Percentiles rank a stretch among this genome's conserved stretches.
Conservation (phyloP, 2,113 vertebrate species). For the Eidolon helvum region DNA sequence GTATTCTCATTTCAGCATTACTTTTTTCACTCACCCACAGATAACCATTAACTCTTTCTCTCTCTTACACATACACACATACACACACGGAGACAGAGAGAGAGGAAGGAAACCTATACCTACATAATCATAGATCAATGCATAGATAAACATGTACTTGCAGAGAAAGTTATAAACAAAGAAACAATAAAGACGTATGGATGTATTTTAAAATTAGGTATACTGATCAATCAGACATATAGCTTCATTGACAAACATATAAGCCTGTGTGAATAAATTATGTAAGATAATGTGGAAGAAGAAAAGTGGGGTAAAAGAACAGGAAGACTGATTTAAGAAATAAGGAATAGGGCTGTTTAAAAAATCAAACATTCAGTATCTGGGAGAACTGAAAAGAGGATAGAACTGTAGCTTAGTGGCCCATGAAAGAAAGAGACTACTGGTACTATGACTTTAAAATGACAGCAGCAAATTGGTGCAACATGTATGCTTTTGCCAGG, state of each 20-base stretch:
- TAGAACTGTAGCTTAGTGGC: neutral
- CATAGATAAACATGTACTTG: neutral
- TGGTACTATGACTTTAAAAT: neutral
- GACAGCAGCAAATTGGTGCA: neutral
- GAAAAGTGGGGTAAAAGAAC: neutral
- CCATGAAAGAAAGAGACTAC: neutral
- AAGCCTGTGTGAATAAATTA: neutral
- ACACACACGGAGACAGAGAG: neutral
- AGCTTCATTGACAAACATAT: neutral
- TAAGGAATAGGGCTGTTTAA: neutral
- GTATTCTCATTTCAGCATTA: neutral
- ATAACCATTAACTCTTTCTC: neutral
- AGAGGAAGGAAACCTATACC: neutral
- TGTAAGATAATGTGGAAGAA: neutral
- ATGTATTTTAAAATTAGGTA: neutral
- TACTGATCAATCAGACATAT: neutral
- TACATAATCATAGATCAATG: neutral
- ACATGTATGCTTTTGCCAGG: neutral
- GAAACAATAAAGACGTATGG: neutral
- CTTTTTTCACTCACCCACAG: neutral
- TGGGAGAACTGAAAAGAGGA: neutral
- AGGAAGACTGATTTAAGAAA: neutral
- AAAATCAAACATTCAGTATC: neutral
- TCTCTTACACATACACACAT: neutral
- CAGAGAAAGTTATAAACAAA: neutral